Conservation (phyloP, 2,888 invertebrate species). For the Uloborus plumipes region DNA sequence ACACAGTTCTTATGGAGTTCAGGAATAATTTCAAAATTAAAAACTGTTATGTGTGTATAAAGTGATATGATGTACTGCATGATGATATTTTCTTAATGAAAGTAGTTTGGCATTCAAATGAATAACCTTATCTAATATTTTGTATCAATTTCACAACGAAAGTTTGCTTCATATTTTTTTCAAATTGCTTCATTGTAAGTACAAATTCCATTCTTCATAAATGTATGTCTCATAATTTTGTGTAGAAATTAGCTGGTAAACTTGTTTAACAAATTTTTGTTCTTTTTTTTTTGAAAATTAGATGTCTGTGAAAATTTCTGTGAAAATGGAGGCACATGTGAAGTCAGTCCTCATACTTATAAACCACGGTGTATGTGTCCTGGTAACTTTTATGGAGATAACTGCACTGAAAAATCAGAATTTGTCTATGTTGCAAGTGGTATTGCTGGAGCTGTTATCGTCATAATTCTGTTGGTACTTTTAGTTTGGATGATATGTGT, state of each 20-base stretch:
- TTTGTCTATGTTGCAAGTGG: slow-evolving; percentile 95
- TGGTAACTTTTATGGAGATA: slow-evolving; percentile 91
- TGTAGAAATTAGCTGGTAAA: too few species aligned
- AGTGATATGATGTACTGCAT: too few species aligned
- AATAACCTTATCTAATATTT: too few species aligned
- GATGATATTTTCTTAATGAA: too few species aligned
- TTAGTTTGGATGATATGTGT: slow-evolving; percentile 98
- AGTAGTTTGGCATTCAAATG: too few species aligned
- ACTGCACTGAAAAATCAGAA: slow-evolving; percentile 90
- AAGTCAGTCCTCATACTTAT: slow-evolving; percentile 81
- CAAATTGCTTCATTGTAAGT: too few species aligned
- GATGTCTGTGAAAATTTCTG: slow-evolving; percentile 89
- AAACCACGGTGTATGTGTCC: slow-evolving; percentile 90
- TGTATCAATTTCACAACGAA: too few species aligned
- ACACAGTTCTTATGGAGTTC: too few species aligned
- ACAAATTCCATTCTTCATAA: background rate
- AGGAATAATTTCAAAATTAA: too few species aligned
- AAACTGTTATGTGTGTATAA: too few species aligned
- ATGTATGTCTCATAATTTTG: background rate
- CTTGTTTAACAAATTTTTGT: background rate
- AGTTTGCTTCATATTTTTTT: too few species aligned
- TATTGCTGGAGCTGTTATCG: slow-evolving; percentile 90
- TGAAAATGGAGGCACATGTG: slow-evolving; percentile 90
- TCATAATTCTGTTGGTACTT: slow-evolving; percentile 90
- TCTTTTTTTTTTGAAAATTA: slow-evolving; percentile 68